A percentile compares a stretch with the other conserved stretches of the same genome.
These are phyloP conservation scores for Momotus momota DNA, from an alignment of 2,797 vertebrate species.

Conservation along the genomic window DNA sequence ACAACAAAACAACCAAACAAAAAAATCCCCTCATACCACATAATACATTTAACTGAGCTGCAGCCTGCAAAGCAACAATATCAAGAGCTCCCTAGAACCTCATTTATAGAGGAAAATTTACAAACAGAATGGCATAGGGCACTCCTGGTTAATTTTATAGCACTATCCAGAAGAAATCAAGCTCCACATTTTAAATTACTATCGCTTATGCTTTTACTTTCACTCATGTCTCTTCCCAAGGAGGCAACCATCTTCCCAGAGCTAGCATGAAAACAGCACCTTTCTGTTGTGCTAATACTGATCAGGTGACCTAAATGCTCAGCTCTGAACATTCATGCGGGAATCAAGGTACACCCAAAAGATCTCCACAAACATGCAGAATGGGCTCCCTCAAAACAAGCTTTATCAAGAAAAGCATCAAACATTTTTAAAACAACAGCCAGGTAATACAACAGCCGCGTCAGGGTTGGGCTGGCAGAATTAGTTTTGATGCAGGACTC, in stretches of 20 bases:
- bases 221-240: not conserved
- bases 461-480: not conserved
- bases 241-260: not conserved
- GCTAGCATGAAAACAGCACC: not conserved
- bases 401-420: not conserved
- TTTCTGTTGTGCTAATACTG: not conserved
- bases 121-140: not conserved
- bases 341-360: not conserved
- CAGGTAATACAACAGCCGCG: not conserved
- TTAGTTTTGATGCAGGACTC: not conserved
- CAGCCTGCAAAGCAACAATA: not conserved
- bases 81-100: not conserved
- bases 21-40: not conserved
- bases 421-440: not conserved
- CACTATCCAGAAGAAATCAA: not conserved
- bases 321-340: not conserved
- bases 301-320: not conserved
- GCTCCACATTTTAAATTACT: not conserved
- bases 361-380: not conserved
- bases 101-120: not conserved
- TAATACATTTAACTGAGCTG: not conserved
- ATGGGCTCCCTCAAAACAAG: not conserved
- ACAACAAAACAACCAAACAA: not conserved
- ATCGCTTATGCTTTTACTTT: not conserved
- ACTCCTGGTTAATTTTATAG: not conserved